Base-by-base conservation (phyloP, 2,888 invertebrate species). In the Cheilosia scutellata region DNA sequence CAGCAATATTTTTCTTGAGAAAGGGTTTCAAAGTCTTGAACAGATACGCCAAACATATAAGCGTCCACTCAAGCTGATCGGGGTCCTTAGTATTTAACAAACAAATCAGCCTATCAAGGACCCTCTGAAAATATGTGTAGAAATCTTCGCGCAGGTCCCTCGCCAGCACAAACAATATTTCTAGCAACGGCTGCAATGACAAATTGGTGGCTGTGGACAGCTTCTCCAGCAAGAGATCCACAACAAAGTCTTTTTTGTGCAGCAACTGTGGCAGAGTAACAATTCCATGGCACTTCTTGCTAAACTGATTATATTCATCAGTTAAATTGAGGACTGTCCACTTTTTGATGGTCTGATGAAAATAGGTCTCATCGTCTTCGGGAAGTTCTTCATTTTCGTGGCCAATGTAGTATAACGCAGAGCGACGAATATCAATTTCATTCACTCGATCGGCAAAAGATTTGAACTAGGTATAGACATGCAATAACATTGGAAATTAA, bases 321-420 rank as follows among this genome's bases (percentile, higher is more conserved):
- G 97, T 96, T 86, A 97, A 94, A 92, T 98, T 98, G 27, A 98
- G 94, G 2, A 96, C 96, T 90, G 95, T 95, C 98, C 98, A 99
- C 94, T 98, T 98, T 87, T 95, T 95, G 27, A 98, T 91, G 0
- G 97, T 95, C 91, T 97, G 95, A 89, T 95, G 94, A 91, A 99
- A 98, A 91, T 95, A 95, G 0, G 97, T 97, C 89, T 95, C 95
- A 65, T 94, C 93, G 88, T 95, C 95, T 76, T 91, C 91, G 6
- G 95, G 95, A 9, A 94, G 93, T 87, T 95, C 94, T 72, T 96
- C 95, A 91, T 97, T 95, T 87, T 94, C 94, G 92, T 97, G 96
- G 33, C 95, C 95, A 63, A 98, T 95, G 89, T 96, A 95, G 91
- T 98, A 97, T 47, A 97, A 95, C 2, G 98, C 96, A 92, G 98